phyloP scores from a whole-genome alignment of 1,140 invertebrate species.

The Cydia pomonella region DNA sequence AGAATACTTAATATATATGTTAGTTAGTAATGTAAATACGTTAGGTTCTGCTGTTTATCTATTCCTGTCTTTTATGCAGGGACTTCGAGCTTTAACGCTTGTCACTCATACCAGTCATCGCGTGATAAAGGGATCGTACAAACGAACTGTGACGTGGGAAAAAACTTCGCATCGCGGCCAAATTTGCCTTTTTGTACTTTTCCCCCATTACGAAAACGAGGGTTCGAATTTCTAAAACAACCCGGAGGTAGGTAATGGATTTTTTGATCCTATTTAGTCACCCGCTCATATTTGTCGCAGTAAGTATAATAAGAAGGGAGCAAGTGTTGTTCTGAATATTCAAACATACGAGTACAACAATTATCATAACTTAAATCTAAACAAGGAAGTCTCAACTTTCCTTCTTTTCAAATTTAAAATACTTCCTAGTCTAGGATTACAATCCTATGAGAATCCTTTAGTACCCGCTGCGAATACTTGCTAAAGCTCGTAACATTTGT shows the following conservation, averaged over 20 bases:
- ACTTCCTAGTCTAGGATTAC: no score
- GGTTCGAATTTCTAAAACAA: background rate
- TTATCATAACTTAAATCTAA: no score
- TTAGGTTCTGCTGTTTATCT: background rate
- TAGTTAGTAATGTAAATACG: no score
- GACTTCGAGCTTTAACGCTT: background rate
- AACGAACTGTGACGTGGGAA: conserved; percentile 22
- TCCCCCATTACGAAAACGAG: background rate
- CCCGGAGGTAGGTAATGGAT: background rate
- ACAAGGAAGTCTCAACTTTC: no score
- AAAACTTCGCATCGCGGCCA: conserved; percentile 5
- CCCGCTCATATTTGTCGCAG: background rate
- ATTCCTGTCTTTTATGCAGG: background rate
- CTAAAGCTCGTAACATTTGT: background rate
- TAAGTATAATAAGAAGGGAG: background rate
- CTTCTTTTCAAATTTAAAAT: no score
- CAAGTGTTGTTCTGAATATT: background rate
- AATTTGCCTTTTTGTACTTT: background rate
- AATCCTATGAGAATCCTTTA: no score
- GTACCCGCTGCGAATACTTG: background rate
- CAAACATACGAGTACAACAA: no score
- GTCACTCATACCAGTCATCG: conserved; percentile 23
- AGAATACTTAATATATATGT: no score
- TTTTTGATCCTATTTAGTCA: background rate
- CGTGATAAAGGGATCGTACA: conserved; percentile 21